phyloP scores from a whole-genome alignment of 2,797 vertebrate genomes.

The Sternarchorhynchus goeldii region DNA sequence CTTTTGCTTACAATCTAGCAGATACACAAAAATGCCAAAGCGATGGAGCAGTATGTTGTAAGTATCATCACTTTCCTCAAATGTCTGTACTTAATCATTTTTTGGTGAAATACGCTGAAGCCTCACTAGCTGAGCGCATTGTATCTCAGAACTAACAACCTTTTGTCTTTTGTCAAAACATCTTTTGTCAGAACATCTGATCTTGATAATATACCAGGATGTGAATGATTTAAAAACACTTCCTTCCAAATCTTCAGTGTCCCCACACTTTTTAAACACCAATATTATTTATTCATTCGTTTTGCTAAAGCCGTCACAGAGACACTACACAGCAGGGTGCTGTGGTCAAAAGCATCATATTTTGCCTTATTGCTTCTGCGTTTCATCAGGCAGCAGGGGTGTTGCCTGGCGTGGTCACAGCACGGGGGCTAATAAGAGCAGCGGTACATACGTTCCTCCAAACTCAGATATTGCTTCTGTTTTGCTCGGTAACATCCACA shows the following conservation, averaged over 20 bases:
- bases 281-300: background rate
- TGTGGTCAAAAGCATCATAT: slow-evolving; percentile 12
- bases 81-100: background rate
- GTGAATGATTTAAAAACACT: slow-evolving; percentile 24
- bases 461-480: background rate
- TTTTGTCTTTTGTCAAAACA: background rate
- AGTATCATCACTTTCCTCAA: slow-evolving; percentile 6
- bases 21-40: slow-evolving; percentile 19
- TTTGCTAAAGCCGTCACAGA: slow-evolving; percentile 31
- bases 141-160: background rate
- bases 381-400: background rate
- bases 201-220: slow-evolving; percentile 9
- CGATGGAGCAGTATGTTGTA: background rate
- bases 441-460: slow-evolving; percentile 8
- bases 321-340: background rate
- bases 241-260: slow-evolving; percentile 19
- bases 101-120: slow-evolving; percentile 4
- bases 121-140: slow-evolving; percentile 23
- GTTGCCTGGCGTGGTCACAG: background rate
- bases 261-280: background rate
- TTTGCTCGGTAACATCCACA: slow-evolving; percentile 2
- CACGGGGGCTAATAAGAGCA: background rate
- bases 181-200: background rate
- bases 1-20: background rate
- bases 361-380: slow-evolving; percentile 48